Evolutionary conservation across 37 sponge, comb jelly and placozoan genomes (phyloP).

Genomic region (Bolinopsis microptera): DNA sequence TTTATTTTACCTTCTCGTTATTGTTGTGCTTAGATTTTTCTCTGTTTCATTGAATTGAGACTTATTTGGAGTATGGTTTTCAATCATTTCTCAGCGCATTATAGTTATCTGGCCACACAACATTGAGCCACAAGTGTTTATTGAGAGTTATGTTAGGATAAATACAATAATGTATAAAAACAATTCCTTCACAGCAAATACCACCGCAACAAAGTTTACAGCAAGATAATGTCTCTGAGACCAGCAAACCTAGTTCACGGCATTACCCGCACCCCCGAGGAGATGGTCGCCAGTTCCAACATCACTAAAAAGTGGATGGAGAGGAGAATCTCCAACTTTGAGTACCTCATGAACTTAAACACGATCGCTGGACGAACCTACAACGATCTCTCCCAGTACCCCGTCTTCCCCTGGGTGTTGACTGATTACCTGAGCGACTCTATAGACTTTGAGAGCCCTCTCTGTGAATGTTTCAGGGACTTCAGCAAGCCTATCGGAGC

Average conservation of each 20-base stretch:
- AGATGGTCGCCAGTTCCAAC: constrained; percentile 60
- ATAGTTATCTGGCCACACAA: neutral
- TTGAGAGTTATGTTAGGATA: no score
- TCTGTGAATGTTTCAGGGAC: constrained; percentile 73
- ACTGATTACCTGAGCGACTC: constrained; percentile 75
- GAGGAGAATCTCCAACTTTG: constrained; percentile 90
- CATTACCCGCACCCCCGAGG: constrained; percentile 71
- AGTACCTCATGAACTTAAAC: constrained; percentile 96
- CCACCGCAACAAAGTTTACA: constrained; percentile 73
- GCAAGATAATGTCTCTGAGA: constrained; percentile 71
- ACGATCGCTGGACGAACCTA: constrained; percentile 93
- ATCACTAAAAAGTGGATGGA: constrained; percentile 78
- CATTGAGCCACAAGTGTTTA: no score
- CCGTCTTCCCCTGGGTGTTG: constrained; percentile 96
- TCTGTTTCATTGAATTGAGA: no score
- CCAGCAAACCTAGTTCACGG: constrained; percentile 81
- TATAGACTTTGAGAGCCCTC: constrained; percentile 74
- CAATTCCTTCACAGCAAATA: no score
- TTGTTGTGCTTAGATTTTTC: no score
- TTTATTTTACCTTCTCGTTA: neutral
- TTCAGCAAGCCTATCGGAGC: constrained; percentile 87
- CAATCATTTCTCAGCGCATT: no score
- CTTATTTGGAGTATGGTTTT: no score
- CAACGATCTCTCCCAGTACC: constrained; percentile 98
- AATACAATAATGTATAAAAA: no score